Base-by-base conservation (phyloP, 1,140 invertebrate genomes). In the Hyles vespertilio region DNA sequence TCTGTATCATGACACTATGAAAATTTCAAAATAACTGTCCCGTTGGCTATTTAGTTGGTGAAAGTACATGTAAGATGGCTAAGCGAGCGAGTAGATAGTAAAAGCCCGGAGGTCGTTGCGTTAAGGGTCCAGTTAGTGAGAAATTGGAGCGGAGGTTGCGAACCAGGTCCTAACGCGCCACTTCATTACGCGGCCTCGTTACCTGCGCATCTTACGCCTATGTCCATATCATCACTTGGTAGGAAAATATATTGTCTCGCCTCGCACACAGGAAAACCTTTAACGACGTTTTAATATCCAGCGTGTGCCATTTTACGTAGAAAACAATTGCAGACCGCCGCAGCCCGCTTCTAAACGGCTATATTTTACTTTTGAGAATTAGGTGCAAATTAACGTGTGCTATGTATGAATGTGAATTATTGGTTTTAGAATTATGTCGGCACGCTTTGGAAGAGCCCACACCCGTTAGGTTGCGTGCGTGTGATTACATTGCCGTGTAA, bases 401-500 rank as follows among this genome's bases (percentile, higher is more conserved):
- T 22, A 22, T 22, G 22, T 80, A 77, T 69, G 67, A 76, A 78
- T 58, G 65, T 86, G 81, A 84, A 86, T 85, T 87, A 87, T 86
- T 83, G 83, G 77, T 77, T 88, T 83, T 75, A 81, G 61, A 76
- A 76, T 73, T 73, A 80, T 77, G 4, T 79, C 61, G 60, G 47
- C 67, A 57, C 64, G 66, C 65, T 40, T 40, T 40, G 60, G 67
- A 66, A 78, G 70, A 71, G 68, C 67, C 65, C 62, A 61, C 65
- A 63, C 66, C 70, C 70, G 68, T 61, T 74, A 70, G 72, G 74
- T 84, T 76, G 83, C 85, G 81, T 88, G 82, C 79, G 79, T 84
- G 71, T 85, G 78, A 85, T 84, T 85, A 80, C 79, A 77, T 76
- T 78, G 71, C 78, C 69, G 71, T 75, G 72, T 84, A 88, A 88